These are phyloP conservation scores for Parnassius apollo DNA, from an alignment of 2,888 invertebrate species.

Conservation along the genomic window DNA sequence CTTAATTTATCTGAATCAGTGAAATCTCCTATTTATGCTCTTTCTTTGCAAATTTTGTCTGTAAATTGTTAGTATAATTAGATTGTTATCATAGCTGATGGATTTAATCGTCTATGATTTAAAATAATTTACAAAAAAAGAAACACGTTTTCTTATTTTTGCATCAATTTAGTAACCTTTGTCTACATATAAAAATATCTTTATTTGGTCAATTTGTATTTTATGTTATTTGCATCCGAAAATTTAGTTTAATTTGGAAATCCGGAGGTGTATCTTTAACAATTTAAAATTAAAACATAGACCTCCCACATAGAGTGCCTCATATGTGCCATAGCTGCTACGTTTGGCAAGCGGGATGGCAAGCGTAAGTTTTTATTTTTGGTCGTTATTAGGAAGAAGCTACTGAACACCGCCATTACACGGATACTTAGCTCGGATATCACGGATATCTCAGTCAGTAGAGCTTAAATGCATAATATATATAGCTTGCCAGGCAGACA, in stretches of 20 bases:
- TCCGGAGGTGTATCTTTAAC: not conserved
- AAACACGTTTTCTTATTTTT: conserved; percentile 1
- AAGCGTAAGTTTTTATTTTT: too few relatives aligned
- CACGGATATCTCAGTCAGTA: too few relatives aligned
- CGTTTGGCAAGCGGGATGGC: too few relatives aligned
- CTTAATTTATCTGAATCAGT: too few relatives aligned
- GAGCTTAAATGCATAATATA: too few relatives aligned
- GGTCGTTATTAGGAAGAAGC: too few relatives aligned
- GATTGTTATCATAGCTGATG: conserved; percentile 9
- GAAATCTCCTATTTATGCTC: not conserved
- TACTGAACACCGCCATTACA: too few relatives aligned
- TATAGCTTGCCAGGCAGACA: too few relatives aligned
- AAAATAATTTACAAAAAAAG: conserved; percentile 4
- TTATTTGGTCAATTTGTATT: conserved; percentile 6
- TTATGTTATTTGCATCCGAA: conserved; percentile 7
- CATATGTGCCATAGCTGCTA: too few relatives aligned
- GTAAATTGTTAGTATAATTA: conserved; percentile 10
- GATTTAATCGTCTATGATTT: conserved; percentile 8
- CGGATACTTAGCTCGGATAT: too few relatives aligned
- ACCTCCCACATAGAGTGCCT: too few relatives aligned
- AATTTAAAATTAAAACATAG: too few relatives aligned
- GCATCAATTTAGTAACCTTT: conserved; percentile 7
- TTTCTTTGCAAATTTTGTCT: conserved; percentile 4
- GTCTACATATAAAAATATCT: conserved; percentile 10
- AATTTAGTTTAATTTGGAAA: conserved; percentile 16